A percentile compares a stretch with the other conserved stretches of the same genome.
These are phyloP conservation scores for Astropecten irregularis DNA, from an alignment of 53 echinoderm and acorn worm species.

Conservation along the genomic window DNA sequence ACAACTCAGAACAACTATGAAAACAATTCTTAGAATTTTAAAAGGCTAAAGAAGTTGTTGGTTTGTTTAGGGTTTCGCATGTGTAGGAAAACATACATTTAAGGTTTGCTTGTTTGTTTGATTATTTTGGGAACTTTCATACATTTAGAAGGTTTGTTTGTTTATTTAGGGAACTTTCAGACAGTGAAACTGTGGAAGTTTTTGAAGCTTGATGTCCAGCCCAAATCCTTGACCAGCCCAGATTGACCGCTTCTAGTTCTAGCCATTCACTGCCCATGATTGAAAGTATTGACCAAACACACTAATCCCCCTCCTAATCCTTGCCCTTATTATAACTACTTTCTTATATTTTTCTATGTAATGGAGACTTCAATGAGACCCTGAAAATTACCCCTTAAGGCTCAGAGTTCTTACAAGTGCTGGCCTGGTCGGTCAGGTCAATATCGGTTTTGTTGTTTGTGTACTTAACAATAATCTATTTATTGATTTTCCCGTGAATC, in stretches of 20 bases:
- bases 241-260: neutral
- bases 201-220: neutral
- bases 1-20: too few species aligned
- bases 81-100: too few species aligned
- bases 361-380: slow-evolving; percentile 1
- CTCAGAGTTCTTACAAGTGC: slow-evolving; percentile 10
- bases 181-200: too few species aligned
- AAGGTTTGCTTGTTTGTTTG: too few species aligned
- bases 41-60: too few species aligned
- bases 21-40: too few species aligned
- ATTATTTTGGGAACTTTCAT: too few species aligned
- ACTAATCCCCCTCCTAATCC: slow-evolving; percentile 31
- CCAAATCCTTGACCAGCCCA: slow-evolving; percentile 27
- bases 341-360: neutral
- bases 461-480: neutral
- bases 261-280: slow-evolving; percentile 19
- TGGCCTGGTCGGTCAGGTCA: neutral
- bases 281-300: slow-evolving; percentile 24
- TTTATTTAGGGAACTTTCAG: too few species aligned
- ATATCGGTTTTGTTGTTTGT: neutral
- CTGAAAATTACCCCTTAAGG: neutral
- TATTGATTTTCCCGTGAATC: slow-evolving; percentile 1
- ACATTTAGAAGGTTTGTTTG: too few species aligned
- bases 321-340: neutral
- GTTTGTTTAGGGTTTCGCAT: too few species aligned